A percentile compares a stretch with the other conserved stretches of the same genome.
These are phyloP conservation scores for Odocoileus hemionus DNA, from an alignment of 2,113 vertebrate genomes.

Conservation along the genomic window DNA sequence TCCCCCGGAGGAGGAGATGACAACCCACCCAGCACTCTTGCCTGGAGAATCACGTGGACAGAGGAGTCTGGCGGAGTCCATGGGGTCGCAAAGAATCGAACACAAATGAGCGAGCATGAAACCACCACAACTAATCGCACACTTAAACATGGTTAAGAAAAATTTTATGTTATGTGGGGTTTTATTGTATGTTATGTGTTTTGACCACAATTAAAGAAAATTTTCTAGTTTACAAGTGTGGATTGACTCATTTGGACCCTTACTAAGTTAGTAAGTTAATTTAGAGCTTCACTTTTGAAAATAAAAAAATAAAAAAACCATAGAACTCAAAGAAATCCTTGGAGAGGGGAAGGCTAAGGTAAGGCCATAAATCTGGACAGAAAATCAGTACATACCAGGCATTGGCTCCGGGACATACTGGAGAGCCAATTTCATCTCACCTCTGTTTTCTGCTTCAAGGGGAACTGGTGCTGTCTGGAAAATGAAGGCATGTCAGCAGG, in stretches of 20 bases:
- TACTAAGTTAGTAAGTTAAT: not conserved
- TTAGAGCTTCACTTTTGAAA: not conserved
- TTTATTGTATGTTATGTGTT: not conserved
- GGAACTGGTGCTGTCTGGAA: slow-evolving; percentile 73
- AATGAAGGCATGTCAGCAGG: slow-evolving; percentile 43
- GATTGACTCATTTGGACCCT: not conserved
- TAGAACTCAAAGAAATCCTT: not conserved
- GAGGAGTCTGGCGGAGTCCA: not conserved
- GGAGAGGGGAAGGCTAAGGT: not conserved
- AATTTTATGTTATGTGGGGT: not conserved
- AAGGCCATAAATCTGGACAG: not conserved
- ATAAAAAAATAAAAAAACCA: not conserved
- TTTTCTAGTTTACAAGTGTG: not conserved
- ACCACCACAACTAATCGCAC: not conserved
- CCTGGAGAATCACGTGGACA: not conserved
- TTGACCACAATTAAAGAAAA: not conserved
- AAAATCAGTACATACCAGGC: slow-evolving; percentile 80
- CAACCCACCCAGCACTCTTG: not conserved
- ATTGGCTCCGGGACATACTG: slow-evolving; percentile 85
- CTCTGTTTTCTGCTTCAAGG: slow-evolving; percentile 81
- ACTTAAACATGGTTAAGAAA: not conserved
- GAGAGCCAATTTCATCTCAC: slow-evolving; percentile 90
- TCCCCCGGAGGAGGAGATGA: not conserved
- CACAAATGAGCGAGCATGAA: not conserved
- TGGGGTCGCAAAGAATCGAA: not conserved